phyloP scores from a whole-genome alignment of 1,140 invertebrate genomes.

The Drosophila orosa region DNA sequence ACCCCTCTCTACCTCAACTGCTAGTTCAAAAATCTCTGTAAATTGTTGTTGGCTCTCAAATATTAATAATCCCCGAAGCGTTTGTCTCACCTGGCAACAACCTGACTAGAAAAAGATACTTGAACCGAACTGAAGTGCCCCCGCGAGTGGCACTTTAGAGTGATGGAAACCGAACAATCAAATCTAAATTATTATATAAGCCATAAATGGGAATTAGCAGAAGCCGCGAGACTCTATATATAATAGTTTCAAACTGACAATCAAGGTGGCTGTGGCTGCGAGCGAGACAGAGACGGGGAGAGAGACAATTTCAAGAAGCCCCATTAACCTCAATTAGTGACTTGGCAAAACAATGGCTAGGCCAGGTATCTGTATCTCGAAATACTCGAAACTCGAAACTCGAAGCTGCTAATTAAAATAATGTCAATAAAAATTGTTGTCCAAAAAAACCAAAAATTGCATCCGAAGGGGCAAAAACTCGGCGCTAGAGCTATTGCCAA shows the following conservation, averaged over 20 bases:
- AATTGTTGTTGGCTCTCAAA: slow-evolving; percentile 1
- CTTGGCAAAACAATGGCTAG: slow-evolving; percentile 55
- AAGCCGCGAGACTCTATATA: slow-evolving; percentile 28
- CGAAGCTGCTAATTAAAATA: slow-evolving; percentile 79
- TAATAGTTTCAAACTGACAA: slow-evolving; percentile 32
- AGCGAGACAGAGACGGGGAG: no score
- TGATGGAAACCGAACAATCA: slow-evolving; percentile 45
- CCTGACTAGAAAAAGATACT: neutral
- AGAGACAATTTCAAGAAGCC: slow-evolving; percentile 75
- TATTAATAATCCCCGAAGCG: slow-evolving; percentile 18
- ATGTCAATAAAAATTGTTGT: slow-evolving; percentile 83
- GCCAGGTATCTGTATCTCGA: slow-evolving; percentile 19
- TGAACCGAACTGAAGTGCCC: slow-evolving; percentile 21
- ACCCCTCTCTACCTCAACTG: neutral
- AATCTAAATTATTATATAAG: slow-evolving; percentile 47
- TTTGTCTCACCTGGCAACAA: slow-evolving; percentile 20
- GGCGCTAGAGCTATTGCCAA: slow-evolving; percentile 74
- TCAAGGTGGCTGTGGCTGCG: no score
- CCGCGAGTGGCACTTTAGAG: slow-evolving; percentile 30
- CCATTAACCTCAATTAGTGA: slow-evolving; percentile 83
- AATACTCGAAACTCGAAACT: slow-evolving; percentile 1
- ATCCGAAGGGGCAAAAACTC: slow-evolving; percentile 52
- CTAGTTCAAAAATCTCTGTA: neutral
- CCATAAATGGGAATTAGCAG: slow-evolving; percentile 42
- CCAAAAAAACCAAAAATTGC: slow-evolving; percentile 77